These are phyloP conservation scores for Drosophila rubida DNA, from an alignment of 2,888 invertebrate species.

Conservation along the genomic window DNA sequence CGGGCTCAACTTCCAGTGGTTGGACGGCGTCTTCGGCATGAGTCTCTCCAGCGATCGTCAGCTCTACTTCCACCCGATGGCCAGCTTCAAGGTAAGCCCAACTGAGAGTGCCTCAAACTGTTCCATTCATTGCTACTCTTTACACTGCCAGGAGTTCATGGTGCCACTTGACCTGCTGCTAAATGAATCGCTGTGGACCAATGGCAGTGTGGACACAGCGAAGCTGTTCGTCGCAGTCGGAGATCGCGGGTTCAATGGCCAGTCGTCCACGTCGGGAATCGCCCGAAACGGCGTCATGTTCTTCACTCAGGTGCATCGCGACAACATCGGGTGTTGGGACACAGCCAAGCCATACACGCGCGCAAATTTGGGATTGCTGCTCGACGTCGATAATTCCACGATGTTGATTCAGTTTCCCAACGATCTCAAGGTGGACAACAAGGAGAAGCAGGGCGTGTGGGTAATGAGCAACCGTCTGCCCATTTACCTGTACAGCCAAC, in stretches of 20 bases:
- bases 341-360: slow-evolving; percentile 89
- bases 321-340: slow-evolving; percentile 93
- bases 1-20: slow-evolving; percentile 92
- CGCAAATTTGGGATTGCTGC: slow-evolving; percentile 86
- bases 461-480: slow-evolving; percentile 91
- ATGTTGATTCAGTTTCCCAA: slow-evolving; percentile 91
- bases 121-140: not conserved
- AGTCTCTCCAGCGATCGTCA: slow-evolving; percentile 89
- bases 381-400: slow-evolving; percentile 54
- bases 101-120: not conserved
- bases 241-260: slow-evolving; percentile 87
- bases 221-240: slow-evolving; percentile 82
- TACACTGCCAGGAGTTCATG: slow-evolving; percentile 88
- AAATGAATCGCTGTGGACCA: slow-evolving; percentile 86
- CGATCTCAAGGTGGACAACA: slow-evolving; percentile 91
- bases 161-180: slow-evolving; percentile 89
- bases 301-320: slow-evolving; percentile 91
- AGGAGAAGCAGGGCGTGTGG: slow-evolving; percentile 89
- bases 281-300: slow-evolving; percentile 90
- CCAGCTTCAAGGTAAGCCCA: slow-evolving; percentile 90
- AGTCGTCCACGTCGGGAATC: slow-evolving; percentile 90
- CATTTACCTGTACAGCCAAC: slow-evolving; percentile 88
- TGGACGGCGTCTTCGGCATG: slow-evolving; percentile 92
- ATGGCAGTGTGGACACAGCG: slow-evolving; percentile 75
- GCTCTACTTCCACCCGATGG: slow-evolving; percentile 92